phyloP scores from a whole-genome alignment of 2,797 vertebrate species.

The Caiman crocodilus region DNA sequence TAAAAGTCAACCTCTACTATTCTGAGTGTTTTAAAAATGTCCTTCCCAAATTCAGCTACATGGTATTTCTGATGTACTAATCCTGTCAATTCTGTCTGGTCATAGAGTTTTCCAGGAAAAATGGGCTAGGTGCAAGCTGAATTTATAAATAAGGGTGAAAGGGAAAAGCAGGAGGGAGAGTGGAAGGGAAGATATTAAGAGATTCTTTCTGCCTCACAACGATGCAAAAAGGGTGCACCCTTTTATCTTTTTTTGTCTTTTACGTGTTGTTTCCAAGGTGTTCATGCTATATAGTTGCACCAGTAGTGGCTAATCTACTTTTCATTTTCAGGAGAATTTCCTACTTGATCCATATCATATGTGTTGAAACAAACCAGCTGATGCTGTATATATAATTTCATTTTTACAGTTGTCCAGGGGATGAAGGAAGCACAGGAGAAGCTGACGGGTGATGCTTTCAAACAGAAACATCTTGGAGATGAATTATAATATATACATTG shows the following conservation, averaged over 20 bases:
- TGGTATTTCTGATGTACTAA: neutral
- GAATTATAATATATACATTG: slow-evolving; percentile 81
- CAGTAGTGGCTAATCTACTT: neutral
- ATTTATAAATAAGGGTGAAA: neutral
- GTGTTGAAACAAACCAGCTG: neutral
- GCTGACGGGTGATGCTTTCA: slow-evolving; percentile 93
- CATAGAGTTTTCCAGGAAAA: neutral
- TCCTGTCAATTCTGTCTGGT: neutral
- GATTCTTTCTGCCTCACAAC: neutral
- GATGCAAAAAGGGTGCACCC: neutral
- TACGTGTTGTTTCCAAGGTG: neutral
- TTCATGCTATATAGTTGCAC: neutral
- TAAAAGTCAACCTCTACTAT: neutral
- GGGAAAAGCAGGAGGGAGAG: neutral
- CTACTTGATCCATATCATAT: neutral
- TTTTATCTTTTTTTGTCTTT: fast-evolving
- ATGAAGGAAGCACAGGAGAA: slow-evolving; percentile 98
- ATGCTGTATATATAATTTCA: neutral
- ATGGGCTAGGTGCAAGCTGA: neutral
- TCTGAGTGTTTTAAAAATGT: neutral
- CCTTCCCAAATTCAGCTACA: neutral
- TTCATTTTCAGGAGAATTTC: neutral
- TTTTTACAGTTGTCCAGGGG: slow-evolving; percentile 87
- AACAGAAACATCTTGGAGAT: slow-evolving; percentile 83
- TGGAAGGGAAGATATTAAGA: neutral